Evolutionary conservation across 2,797 vertebrate genomes (phyloP).

Genomic region (Nasua narica): DNA sequence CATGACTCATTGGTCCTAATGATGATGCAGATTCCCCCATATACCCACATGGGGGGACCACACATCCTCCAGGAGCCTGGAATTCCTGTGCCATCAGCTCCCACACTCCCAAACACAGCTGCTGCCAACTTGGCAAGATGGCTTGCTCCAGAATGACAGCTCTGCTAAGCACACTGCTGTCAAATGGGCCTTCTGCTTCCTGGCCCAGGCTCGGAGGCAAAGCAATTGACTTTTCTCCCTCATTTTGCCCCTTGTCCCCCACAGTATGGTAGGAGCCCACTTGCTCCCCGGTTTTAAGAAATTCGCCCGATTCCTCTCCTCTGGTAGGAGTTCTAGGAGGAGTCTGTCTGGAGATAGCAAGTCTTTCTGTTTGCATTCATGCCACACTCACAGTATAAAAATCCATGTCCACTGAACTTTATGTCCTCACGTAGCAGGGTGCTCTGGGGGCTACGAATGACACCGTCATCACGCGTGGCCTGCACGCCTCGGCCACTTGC

Average conservation of each 20-base stretch:
- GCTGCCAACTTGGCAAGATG: constrained; percentile 21
- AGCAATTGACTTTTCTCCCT: neutral
- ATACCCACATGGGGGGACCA: neutral
- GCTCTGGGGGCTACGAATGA: neutral
- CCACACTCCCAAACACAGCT: constrained; percentile 10
- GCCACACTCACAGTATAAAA: neutral
- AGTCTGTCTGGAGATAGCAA: neutral
- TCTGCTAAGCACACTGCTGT: constrained; percentile 49
- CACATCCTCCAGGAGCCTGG: neutral
- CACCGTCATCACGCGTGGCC: fast-evolving
- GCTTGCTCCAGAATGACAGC: constrained; percentile 8
- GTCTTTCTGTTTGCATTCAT: neutral
- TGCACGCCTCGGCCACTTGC: neutral
- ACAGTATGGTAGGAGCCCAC: neutral
- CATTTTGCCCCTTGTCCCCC: neutral
- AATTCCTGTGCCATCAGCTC: constrained; percentile 30
- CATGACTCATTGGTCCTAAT: neutral
- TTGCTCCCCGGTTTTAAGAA: neutral
- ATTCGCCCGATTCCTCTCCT: neutral
- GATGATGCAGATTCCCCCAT: neutral
- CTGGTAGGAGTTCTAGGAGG: neutral
- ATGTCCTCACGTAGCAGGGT: neutral
- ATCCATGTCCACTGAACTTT: neutral
- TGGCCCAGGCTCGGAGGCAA: neutral
- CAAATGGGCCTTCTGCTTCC: constrained; percentile 35